Evolutionary conservation across 2,888 invertebrate genomes (phyloP), one percentile per base, ranked within the genome.

Genomic region (Apamea epomidion): DNA sequence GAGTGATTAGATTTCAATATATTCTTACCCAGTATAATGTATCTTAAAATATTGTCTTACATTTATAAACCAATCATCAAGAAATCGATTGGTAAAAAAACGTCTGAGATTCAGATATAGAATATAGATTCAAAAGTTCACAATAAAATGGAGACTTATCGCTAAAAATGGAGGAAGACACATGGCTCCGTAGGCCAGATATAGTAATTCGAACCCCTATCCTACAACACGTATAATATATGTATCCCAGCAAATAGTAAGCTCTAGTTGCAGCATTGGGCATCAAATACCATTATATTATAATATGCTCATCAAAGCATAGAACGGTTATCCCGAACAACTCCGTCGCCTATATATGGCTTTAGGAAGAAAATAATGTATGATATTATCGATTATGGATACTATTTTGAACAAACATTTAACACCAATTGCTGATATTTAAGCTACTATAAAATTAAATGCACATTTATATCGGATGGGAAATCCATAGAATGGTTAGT

Each of bases 31-130:
- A 79, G 25, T 84, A 54, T 32, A 37, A 37, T 5, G 37, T 37
- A 42, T 14, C 54, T 60, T 54, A 54, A 65, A 84, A 82, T 32
- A 48, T 25, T 70, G 8, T 4, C 81, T 60, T 82, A 81, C 5
- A 81, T 51, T 48, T 81, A 80, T n/a, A 14, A 42, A 65, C 71
- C 65, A 71, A 72, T 37, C 60, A 68, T 62, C 73, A 62, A 85
- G 54, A 80, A 54, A 80, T 62, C 16, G 25, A 80, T 80, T 60
- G 81, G 65, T 21, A 79, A 54, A 60, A 32, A 42, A 42, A 42
- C 7, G 25, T 25, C 42, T 37, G 82, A 82, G 80, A 82, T 85
- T 84, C 85, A 83, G 48, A 58, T 77, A 60, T 16, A 79, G 37
- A 78, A 32, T 51, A 60, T 32, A 65, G 48, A 78, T 58, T 48